A percentile compares a stretch with the other conserved stretches of the same genome.
phyloP scores from a whole-genome alignment of 2,113 vertebrate genomes.

The Entomyzon cyanotis region DNA sequence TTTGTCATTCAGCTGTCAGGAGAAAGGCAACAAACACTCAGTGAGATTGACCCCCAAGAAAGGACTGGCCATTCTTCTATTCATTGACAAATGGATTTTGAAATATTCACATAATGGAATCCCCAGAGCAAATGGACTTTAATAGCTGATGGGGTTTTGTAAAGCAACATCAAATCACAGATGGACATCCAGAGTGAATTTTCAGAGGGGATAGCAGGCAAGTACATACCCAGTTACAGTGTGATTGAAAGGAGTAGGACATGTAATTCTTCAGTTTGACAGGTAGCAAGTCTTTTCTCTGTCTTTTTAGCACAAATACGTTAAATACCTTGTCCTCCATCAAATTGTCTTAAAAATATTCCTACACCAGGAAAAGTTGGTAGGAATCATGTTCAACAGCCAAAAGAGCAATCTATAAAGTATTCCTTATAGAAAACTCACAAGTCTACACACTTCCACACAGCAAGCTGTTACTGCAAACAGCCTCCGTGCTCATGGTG shows the following conservation, averaged over 20 bases:
- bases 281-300: neutral
- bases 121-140: neutral
- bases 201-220: neutral
- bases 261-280: neutral
- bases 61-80: neutral
- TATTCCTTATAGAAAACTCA: neutral
- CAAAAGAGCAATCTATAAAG: neutral
- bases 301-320: neutral
- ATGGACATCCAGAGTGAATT: neutral
- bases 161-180: neutral
- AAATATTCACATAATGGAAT: constrained; percentile 44
- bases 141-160: neutral
- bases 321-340: neutral
- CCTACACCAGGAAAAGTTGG: neutral
- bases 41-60: constrained; percentile 32
- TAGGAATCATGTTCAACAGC: neutral
- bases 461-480: neutral
- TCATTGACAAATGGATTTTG: constrained; percentile 38
- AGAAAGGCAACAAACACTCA: constrained; percentile 6
- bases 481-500: neutral
- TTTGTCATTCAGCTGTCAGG: constrained; percentile 47
- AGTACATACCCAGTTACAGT: neutral
- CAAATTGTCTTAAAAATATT: neutral
- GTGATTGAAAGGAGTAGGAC: neutral
- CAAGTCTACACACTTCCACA: neutral